Percentiles rank a stretch among this genome's conserved stretches.
These are phyloP conservation scores for Zoanthus sociatus DNA, from an alignment of 92 coral and sea anemone genomes.

Conservation along the genomic window DNA sequence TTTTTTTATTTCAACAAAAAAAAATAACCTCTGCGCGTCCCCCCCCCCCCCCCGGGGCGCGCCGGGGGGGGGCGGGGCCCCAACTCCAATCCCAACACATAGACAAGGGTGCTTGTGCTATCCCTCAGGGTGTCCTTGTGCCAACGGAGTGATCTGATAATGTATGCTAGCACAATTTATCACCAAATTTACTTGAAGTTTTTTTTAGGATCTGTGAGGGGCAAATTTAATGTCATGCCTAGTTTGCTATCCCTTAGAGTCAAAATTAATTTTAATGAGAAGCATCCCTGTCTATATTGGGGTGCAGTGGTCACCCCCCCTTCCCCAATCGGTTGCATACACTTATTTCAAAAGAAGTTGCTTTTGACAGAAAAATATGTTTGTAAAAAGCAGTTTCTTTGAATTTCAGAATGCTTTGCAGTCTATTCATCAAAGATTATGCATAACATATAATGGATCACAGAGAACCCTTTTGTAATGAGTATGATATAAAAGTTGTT, in stretches of 20 bases:
- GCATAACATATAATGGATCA: slow-evolving; percentile 10
- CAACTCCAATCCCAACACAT: slow-evolving; percentile 15
- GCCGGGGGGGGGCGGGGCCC: background rate
- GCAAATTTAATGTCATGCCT: slow-evolving; percentile 11
- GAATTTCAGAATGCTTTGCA: slow-evolving; percentile 2
- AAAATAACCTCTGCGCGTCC: too few relatives aligned
- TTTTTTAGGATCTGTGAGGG: slow-evolving; percentile 12
- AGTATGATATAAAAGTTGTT: slow-evolving; percentile 12
- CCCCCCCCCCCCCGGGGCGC: too few relatives aligned
- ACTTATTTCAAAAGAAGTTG: slow-evolving; percentile 3
- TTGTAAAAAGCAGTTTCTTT: slow-evolving; percentile 9
- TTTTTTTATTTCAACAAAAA: too few relatives aligned
- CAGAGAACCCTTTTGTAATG: slow-evolving; percentile 9
- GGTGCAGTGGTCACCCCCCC: slow-evolving; percentile 20
- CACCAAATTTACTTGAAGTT: background rate
- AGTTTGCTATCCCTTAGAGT: slow-evolving; percentile 12
- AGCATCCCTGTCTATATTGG: slow-evolving; percentile 13
- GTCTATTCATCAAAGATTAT: slow-evolving; percentile 8
- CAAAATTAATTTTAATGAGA: slow-evolving; percentile 1
- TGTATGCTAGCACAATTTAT: slow-evolving; percentile 13
- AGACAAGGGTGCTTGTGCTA: slow-evolving; percentile 7
- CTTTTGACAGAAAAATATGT: slow-evolving; percentile 12
- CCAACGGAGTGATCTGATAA: slow-evolving; percentile 16
- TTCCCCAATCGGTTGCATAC: slow-evolving; percentile 11
- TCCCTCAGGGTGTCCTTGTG: slow-evolving; percentile 19